Conservation (phyloP, 2,113 vertebrate genomes). For the Ptyas mucosa region DNA sequence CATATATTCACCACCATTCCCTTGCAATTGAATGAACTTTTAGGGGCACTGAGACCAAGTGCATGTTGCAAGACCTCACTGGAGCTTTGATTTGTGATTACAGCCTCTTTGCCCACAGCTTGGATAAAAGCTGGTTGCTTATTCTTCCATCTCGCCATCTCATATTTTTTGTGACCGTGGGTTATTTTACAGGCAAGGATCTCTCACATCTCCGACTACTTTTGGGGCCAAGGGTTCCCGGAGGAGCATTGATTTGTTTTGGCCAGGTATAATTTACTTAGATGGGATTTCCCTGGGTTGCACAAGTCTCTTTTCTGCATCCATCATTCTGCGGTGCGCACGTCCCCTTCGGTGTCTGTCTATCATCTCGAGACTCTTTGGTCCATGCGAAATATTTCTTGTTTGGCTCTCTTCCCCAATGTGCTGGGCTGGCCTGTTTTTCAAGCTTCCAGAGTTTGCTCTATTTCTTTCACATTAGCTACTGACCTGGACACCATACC, state of each 20-base stretch:
- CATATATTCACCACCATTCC: background rate
- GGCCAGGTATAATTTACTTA: conserved; percentile 1
- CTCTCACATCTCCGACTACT: background rate
- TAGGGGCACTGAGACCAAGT: background rate
- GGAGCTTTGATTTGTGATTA: conserved; percentile 10
- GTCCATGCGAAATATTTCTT: background rate
- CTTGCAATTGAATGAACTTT: background rate
- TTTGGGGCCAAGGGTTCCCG: background rate
- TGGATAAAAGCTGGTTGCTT: background rate
- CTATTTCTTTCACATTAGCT: background rate
- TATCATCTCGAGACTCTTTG: background rate
- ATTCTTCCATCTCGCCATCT: background rate
- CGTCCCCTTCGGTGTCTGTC: background rate
- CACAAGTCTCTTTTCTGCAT: background rate
- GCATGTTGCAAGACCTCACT: background rate
- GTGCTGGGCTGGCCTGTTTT: background rate
- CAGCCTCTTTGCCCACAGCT: background rate
- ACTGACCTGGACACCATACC: background rate
- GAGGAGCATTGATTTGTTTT: conserved; percentile 26
- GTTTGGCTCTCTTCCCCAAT: background rate
- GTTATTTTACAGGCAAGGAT: background rate
- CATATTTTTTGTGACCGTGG: background rate
- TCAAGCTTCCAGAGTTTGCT: background rate
- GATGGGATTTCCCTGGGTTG: conserved; percentile 6
- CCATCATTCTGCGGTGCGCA: background rate